Evolutionary conservation across 2,797 vertebrate species (phyloP), one percentile per base, ranked within the genome.

Genomic region (Thunnus albacares): DNA sequence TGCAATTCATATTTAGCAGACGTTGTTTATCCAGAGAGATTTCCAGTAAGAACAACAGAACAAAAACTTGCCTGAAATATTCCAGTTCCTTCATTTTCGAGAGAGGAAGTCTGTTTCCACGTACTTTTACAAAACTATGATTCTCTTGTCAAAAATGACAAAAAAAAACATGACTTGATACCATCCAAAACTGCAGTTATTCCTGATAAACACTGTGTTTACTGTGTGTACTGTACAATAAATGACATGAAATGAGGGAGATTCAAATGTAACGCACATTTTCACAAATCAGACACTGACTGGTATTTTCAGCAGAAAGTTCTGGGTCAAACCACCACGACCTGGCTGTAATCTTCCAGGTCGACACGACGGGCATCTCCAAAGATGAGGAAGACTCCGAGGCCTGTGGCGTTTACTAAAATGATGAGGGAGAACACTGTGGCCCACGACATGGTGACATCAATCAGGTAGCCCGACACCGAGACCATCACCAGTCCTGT

Each of bases 401-500:
- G 85, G 52, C 94, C 95, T 0, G 60, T 33, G 26, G 18, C 12
- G 20, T 96, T 95, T 17, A 95, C 77, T 14, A 94, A 24, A 17
- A 66, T 71, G 75, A 95, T 43, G 77, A 95, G 59, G 20, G 83
- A 72, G 85, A 95, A 95, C 33, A 95, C 75, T 1, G 15, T 28
- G 11, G 87, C 22, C 94, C 94, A 96, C 0, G 94, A 93, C 51
- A 52, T 55, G 1, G 91, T 94, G 71, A 92, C 82, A 76, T 95
- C 90, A 1, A 95, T 94, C 77, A 95, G 60, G 84, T 95, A 95
- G n/a, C 94, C 95, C 0, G 94, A 89, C 47, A 93, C 3, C 0
- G 89, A 94, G 43, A 95, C 93, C 84, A 92, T 6, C 80, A 95
- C 57, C 64, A 96, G 35, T 6, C 94, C 95, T 95, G 82, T 24